Evolutionary conservation across 2,888 invertebrate species (phyloP).

Genomic region (Acleris literana): DNA sequence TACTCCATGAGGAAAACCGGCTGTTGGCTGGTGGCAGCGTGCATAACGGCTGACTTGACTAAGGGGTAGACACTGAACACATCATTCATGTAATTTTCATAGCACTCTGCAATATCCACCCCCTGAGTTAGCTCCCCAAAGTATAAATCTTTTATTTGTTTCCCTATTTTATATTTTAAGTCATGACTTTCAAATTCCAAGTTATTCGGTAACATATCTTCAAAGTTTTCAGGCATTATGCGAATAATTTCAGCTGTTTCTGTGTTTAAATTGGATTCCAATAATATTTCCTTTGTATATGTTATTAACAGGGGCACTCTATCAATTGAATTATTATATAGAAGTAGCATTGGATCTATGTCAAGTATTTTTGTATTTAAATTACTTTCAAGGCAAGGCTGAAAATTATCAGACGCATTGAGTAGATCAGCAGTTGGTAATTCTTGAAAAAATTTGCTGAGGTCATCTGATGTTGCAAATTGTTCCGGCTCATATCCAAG

Average conservation of each 20-base stretch:
- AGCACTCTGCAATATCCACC: constrained; percentile 47
- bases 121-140: constrained; percentile 49
- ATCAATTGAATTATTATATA: constrained; percentile 52
- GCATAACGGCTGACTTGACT: constrained; percentile 58
- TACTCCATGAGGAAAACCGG: constrained; percentile 67
- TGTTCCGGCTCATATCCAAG: constrained; percentile 65
- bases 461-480: constrained; percentile 41
- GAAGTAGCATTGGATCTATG: constrained; percentile 57
- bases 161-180: constrained; percentile 52
- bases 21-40: constrained; percentile 51
- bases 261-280: constrained; percentile 46
- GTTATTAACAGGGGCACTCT: constrained; percentile 62
- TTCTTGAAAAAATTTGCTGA: constrained; percentile 56
- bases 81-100: constrained; percentile 64
- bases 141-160: constrained; percentile 65
- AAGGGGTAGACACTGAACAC: constrained; percentile 63
- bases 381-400: constrained; percentile 64
- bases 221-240: constrained; percentile 53
- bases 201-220: constrained; percentile 64
- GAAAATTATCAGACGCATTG: constrained; percentile 50
- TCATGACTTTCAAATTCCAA: constrained; percentile 54
- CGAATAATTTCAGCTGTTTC: constrained; percentile 48
- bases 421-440: constrained; percentile 45
- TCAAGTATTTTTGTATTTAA: constrained; percentile 48
- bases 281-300: constrained; percentile 50